These are phyloP conservation scores for Drosophila prolongata DNA, from an alignment of 2,888 invertebrate species.

Conservation along the genomic window DNA sequence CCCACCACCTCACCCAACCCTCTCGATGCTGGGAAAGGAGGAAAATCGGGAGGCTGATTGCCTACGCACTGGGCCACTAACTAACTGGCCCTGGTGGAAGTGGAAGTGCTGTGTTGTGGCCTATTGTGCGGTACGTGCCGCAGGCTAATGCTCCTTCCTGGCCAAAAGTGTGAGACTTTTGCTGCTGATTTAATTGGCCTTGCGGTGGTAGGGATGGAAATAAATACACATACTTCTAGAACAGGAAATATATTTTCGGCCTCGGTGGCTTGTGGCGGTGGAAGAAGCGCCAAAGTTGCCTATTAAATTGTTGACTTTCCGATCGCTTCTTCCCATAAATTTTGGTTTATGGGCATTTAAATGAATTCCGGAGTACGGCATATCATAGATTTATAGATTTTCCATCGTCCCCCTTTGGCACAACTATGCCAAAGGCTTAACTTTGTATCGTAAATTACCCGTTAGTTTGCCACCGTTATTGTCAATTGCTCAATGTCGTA, in stretches of 20 bases:
- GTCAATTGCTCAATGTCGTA: constrained; percentile 73
- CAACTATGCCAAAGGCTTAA: constrained; percentile 49
- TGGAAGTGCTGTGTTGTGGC: constrained; percentile 37
- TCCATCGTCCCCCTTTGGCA: constrained; percentile 9
- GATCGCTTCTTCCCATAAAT: constrained; percentile 10
- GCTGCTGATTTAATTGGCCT: constrained; percentile 56
- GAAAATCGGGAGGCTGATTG: constrained; percentile 49
- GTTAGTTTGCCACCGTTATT: constrained; percentile 61
- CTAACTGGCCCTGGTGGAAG: constrained; percentile 40
- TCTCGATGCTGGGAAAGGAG: constrained; percentile 26
- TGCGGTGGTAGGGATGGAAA: constrained; percentile 15
- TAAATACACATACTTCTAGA: not conserved
- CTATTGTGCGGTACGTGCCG: constrained; percentile 59
- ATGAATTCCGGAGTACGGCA: constrained; percentile 10
- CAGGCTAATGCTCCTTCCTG: constrained; percentile 49
- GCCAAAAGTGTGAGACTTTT: constrained; percentile 27
- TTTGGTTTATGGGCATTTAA: constrained; percentile 32
- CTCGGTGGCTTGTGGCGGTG: constrained; percentile 26
- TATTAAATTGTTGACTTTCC: constrained; percentile 19
- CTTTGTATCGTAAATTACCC: constrained; percentile 61
- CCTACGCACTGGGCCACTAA: constrained; percentile 54
- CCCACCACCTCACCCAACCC: not conserved
- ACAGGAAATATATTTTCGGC: constrained; percentile 21
- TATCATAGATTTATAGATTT: constrained; percentile 22
- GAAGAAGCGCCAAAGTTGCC: constrained; percentile 10